These are phyloP conservation scores for Acheta domesticus DNA, from an alignment of 2,888 invertebrate species.

Conservation along the genomic window DNA sequence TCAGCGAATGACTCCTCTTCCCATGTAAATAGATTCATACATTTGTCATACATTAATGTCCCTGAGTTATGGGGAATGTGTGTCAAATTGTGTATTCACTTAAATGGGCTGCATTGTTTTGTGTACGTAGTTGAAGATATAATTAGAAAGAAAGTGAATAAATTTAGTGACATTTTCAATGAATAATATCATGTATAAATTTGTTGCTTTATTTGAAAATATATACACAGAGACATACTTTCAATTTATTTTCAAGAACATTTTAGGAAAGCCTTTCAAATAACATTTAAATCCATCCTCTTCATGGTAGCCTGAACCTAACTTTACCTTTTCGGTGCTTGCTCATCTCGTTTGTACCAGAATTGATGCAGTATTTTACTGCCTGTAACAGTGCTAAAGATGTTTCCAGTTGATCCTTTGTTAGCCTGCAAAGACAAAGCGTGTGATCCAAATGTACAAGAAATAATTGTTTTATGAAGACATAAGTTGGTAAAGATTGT, in stretches of 20 bases:
- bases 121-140: slow-evolving; percentile 7
- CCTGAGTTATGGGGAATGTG: not conserved
- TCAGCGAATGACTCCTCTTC: not conserved
- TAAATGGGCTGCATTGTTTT: slow-evolving; percentile 5
- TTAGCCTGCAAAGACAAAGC: not conserved
- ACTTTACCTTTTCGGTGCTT: not conserved
- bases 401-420: not conserved
- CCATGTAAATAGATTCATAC: slow-evolving; percentile 7
- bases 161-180: slow-evolving; percentile 11
- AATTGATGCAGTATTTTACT: not conserved
- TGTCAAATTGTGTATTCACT: slow-evolving; percentile 18
- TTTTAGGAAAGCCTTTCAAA: not conserved
- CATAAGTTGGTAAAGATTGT: no score
- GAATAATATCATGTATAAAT: slow-evolving; percentile 18
- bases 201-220: slow-evolving; percentile 18
- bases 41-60: not conserved
- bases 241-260: not conserved
- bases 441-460: no score
- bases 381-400: not conserved
- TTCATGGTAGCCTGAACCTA: not conserved
- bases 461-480: no score
- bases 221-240: not conserved
- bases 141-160: slow-evolving; percentile 6
- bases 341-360: not conserved
- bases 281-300: not conserved